phyloP scores from a whole-genome alignment of 2,797 vertebrate species.

The Sebastes steindachneri region DNA sequence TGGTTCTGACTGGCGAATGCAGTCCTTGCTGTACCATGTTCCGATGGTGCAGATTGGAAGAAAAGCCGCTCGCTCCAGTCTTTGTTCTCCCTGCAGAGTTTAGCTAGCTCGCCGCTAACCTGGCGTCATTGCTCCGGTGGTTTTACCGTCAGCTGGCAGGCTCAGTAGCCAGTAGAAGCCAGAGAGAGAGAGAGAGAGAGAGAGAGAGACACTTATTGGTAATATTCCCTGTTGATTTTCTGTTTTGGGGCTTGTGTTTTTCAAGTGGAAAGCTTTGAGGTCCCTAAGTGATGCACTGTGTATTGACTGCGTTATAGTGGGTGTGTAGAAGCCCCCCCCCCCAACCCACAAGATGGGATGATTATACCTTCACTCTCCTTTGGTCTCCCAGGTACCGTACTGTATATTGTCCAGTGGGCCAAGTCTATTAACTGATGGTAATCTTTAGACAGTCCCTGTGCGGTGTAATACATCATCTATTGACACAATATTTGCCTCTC shows the following conservation, averaged over 20 bases:
- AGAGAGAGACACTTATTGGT: too few species aligned
- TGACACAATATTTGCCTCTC: constrained; percentile 14
- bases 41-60: too few species aligned
- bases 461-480: constrained; percentile 23
- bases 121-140: too few species aligned
- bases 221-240: not conserved
- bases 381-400: not conserved
- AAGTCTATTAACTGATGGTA: constrained; percentile 39
- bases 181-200: too few species aligned
- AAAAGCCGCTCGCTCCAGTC: too few species aligned
- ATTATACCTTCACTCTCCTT: constrained; percentile 18
- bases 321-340: not conserved
- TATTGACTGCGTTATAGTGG: not conserved
- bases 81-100: too few species aligned
- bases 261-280: not conserved
- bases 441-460: constrained; percentile 11
- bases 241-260: not conserved
- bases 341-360: not conserved
- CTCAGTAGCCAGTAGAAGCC: too few species aligned
- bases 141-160: too few species aligned
- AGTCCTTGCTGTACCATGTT: too few species aligned
- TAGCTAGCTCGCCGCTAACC: too few species aligned
- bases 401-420: constrained; percentile 6
- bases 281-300: not conserved
- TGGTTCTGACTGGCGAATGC: too few species aligned